Evolutionary conservation across 2,113 vertebrate species (phyloP).

Genomic region (Odocoileus virginianus): DNA sequence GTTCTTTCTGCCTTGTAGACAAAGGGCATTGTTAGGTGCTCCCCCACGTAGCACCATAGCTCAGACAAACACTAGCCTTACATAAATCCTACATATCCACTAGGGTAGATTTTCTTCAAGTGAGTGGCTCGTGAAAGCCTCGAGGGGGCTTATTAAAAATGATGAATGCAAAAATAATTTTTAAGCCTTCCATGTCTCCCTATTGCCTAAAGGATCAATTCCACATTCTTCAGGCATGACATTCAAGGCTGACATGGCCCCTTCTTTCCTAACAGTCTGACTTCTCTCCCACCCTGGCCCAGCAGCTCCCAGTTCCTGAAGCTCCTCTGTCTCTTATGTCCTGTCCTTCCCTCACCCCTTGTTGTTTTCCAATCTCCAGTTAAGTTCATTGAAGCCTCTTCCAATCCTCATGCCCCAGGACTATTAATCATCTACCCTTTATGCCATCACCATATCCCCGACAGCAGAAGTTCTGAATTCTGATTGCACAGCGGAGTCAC

Average conservation of each 20-base stretch:
- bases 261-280: not conserved
- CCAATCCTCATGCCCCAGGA: not conserved
- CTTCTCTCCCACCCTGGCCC: not conserved
- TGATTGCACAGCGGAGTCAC: not conserved
- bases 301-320: not conserved
- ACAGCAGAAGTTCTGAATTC: not conserved
- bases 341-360: not conserved
- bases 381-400: not conserved
- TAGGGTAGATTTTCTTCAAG: conserved; percentile 30
- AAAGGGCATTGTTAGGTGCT: conserved; percentile 26
- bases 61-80: conserved; percentile 20
- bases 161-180: conserved; percentile 57
- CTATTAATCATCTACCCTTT: not conserved
- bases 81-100: not conserved
- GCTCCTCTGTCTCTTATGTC: not conserved
- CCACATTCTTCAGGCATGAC: conserved; percentile 48
- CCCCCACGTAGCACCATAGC: not conserved
- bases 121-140: conserved; percentile 37
- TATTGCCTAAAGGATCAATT: conserved; percentile 21
- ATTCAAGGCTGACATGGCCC: not conserved
- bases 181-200: conserved; percentile 18
- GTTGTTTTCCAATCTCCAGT: not conserved
- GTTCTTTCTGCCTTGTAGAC: conserved; percentile 10
- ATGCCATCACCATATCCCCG: not conserved
- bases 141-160: conserved; percentile 64